These are phyloP conservation scores for Tenebrosternarchus preto DNA, from an alignment of 2,113 vertebrate genomes.

Conservation along the genomic window DNA sequence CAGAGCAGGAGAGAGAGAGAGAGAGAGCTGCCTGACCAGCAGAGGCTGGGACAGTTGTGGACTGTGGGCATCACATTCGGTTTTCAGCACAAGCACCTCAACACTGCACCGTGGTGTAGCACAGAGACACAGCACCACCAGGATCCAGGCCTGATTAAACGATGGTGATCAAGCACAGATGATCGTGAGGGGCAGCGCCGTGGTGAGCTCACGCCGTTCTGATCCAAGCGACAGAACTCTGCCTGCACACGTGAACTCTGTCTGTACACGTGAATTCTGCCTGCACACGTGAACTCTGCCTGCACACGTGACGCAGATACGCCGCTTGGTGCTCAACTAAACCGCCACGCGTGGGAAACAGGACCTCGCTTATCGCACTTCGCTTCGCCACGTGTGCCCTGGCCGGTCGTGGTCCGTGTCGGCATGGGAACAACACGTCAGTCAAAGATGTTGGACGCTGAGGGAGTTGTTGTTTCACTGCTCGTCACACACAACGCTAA, in stretches of 20 bases:
- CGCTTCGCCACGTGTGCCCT: not conserved
- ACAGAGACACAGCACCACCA: constrained; percentile 5
- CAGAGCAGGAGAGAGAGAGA: not conserved
- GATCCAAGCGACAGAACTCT: too few species aligned
- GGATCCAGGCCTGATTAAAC: constrained; percentile 40
- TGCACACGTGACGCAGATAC: constrained; percentile 22
- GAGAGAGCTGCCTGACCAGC: too few species aligned
- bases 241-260: too few species aligned
- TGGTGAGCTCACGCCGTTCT: constrained; percentile 21
- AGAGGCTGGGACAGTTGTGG: too few species aligned
- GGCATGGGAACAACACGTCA: constrained; percentile 39
- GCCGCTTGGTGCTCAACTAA: not conserved
- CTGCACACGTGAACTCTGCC: constrained; percentile 9
- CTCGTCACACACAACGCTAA: constrained; percentile 19
- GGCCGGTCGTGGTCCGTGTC: not conserved
- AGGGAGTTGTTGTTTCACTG: constrained; percentile 27
- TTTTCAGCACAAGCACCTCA: too few species aligned
- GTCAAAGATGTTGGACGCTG: constrained; percentile 20
- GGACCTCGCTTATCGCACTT: constrained; percentile 4
- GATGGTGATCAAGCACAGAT: constrained; percentile 44
- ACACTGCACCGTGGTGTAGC: constrained; percentile 1
- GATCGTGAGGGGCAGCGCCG: constrained; percentile 20
- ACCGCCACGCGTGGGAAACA: not conserved
- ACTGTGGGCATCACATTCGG: too few species aligned
- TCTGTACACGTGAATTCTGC: too few species aligned